These are phyloP conservation scores for Hephaestus fuliginosus DNA, from an alignment of 2,797 vertebrate species.

Conservation along the genomic window DNA sequence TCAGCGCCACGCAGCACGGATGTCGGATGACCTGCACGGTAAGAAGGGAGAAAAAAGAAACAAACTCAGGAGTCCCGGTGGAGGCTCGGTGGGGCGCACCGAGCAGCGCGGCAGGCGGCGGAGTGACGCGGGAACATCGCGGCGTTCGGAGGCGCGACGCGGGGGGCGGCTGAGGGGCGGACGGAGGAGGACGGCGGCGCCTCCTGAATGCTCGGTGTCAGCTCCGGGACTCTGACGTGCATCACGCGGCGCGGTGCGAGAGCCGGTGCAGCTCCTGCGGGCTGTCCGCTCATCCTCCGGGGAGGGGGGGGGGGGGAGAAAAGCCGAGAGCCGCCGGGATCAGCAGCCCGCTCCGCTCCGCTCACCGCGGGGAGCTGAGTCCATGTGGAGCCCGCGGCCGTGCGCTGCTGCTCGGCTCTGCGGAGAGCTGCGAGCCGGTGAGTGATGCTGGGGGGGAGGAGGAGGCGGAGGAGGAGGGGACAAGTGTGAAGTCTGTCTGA, in stretches of 20 bases:
- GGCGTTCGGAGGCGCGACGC: not conserved
- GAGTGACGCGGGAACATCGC: constrained; percentile 25
- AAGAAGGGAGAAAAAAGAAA: not conserved
- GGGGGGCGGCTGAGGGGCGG: constrained; percentile 38
- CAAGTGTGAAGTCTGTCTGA: not conserved
- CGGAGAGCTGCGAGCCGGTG: constrained; percentile 50
- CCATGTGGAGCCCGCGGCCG: constrained; percentile 39
- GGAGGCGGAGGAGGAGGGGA: constrained; percentile 2
- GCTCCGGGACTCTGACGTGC: constrained; percentile 69
- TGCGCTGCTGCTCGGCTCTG: constrained; percentile 45
- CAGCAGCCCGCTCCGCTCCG: constrained; percentile 9
- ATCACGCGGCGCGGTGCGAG: constrained; percentile 55
- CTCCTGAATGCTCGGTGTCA: constrained; percentile 61
- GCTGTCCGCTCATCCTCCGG: constrained; percentile 45
- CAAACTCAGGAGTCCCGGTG: constrained; percentile 5
- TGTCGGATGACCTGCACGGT: constrained; percentile 4
- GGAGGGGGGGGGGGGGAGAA: not conserved
- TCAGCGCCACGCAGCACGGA: constrained; percentile 11
- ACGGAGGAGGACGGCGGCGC: constrained; percentile 53
- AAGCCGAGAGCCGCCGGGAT: constrained; percentile 24
- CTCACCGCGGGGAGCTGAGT: not conserved
- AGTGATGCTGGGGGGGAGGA: constrained; percentile 38
- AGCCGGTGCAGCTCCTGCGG: constrained; percentile 16
- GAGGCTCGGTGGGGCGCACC: not conserved
- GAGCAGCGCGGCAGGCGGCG: not conserved